These are phyloP conservation scores for Calypte anna DNA, from an alignment of 2,113 vertebrate genomes.

Conservation along the genomic window DNA sequence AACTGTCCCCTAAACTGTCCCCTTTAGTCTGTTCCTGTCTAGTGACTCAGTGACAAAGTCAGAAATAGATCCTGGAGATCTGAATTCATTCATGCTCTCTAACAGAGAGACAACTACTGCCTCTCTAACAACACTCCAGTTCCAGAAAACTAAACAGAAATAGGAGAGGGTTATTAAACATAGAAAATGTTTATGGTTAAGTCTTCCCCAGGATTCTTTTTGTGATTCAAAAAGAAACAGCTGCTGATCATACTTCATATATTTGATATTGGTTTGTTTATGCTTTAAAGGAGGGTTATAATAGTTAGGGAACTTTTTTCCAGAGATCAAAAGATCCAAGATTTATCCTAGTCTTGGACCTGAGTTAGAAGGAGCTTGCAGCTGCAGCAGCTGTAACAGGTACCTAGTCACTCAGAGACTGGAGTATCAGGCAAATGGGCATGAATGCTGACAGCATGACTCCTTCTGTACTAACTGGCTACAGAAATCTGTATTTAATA, in stretches of 20 bases:
- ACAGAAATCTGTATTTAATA: not conserved
- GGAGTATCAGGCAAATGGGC: not conserved
- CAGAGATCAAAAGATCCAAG: not conserved
- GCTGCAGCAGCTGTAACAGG: not conserved
- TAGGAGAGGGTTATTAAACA: constrained; percentile 34
- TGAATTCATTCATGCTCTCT: constrained; percentile 3
- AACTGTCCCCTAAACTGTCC: not conserved
- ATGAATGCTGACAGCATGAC: not conserved
- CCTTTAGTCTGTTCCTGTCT: not conserved
- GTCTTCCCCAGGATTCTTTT: constrained; percentile 12
- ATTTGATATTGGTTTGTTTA: not conserved
- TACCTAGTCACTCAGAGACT: not conserved
- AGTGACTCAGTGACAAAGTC: not conserved
- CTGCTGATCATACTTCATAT: constrained; percentile 25
- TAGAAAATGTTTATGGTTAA: constrained; percentile 51
- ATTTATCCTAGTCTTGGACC: not conserved
- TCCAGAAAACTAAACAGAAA: constrained; percentile 46
- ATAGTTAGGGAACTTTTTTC: not conserved
- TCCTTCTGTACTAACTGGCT: not conserved
- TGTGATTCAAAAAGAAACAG: constrained; percentile 34
- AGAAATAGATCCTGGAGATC: constrained; percentile 17
- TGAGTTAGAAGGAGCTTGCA: not conserved
- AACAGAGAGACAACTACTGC: not conserved
- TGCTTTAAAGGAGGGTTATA: not conserved
- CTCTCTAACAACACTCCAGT: not conserved